phyloP scores from a whole-genome alignment of 2,113 vertebrate species.

The Gymnorhina tibicen region DNA sequence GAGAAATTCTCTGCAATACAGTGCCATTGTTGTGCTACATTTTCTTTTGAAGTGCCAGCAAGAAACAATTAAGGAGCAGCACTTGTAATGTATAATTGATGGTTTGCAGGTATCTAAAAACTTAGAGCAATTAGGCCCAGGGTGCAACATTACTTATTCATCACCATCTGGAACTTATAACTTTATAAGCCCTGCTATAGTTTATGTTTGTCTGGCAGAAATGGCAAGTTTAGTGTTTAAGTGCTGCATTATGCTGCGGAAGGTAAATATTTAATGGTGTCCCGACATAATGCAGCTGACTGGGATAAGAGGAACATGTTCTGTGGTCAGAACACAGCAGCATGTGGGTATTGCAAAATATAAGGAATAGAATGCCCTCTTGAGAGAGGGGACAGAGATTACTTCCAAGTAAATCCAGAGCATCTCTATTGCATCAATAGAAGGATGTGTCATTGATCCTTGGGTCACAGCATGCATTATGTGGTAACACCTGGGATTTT shows the following conservation, averaged over 20 bases:
- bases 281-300: neutral
- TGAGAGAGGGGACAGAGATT: neutral
- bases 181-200: conserved; percentile 4
- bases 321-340: neutral
- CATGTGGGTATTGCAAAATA: neutral
- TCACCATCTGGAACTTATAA: conserved; percentile 62
- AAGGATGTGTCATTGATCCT: neutral
- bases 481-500: neutral
- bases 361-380: neutral
- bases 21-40: conserved; percentile 30
- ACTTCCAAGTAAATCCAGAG: neutral
- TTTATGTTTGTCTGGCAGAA: conserved; percentile 61
- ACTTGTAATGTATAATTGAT: conserved; percentile 64
- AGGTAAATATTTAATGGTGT: conserved; percentile 65
- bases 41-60: conserved; percentile 49
- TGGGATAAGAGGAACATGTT: neutral
- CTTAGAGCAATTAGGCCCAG: conserved; percentile 56
- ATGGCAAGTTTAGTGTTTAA: conserved; percentile 27
- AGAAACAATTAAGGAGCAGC: conserved; percentile 61
- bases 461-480: neutral
- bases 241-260: conserved; percentile 53
- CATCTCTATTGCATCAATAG: neutral
- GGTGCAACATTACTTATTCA: conserved; percentile 56
- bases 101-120: conserved; percentile 58
- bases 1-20: conserved; percentile 7